Base-by-base conservation (phyloP, 35 echinoderm and acorn worm genomes). In the Lytechinus variegatus region DNA sequence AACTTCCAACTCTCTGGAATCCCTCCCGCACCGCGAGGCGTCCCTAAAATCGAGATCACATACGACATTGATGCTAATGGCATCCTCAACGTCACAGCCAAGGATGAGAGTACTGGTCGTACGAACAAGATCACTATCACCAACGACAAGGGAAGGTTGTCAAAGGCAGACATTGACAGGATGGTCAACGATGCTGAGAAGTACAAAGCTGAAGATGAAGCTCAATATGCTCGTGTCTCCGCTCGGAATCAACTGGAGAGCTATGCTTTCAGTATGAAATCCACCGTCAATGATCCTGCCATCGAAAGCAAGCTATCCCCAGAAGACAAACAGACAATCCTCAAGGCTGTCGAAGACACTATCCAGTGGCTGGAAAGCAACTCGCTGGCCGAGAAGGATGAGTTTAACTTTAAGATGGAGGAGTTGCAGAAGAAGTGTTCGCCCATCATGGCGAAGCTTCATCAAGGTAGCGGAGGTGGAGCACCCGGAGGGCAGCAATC, bases 21-120 rank as follows among this genome's bases (percentile, higher is more conserved):
- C 71, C 95, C 98, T 71, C 98, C 97, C n/a, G 98, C 98, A n/a
- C 98, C 98, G 10, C 88, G 97, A n/a, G 98, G 98, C 54, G 95
- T 99, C n/a, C 98, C 98, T 6, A 99, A 99, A 66, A 99, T 99
- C 55, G 98, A 98, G 60, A 97, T 99, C 51, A 96, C 95, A 57
- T 99, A 97, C 57, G 98, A 99, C 56, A 96, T 99, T 54, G 98
- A 99, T 87, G 98, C 98, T n/a, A 99, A 99, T 86, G 97, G 98
- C 54, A 99, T 99, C 93, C 95, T 99, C 29, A 97, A 99, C 94
- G 98, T 99, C 53, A 94, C 97, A 44, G 98, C 98, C 19, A 99
- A 97, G 95, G 98, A 99, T 87, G 95, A 95, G 89, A 98, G 97
- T 44, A 98, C 98, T 14, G 98, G 98, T 21, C 94, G 93, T 44